Percentiles rank a stretch among this genome's conserved stretches.
These are phyloP conservation scores for Mycetomoellerius zeteki DNA, from an alignment of 1,140 invertebrate genomes.

Conservation along the genomic window DNA sequence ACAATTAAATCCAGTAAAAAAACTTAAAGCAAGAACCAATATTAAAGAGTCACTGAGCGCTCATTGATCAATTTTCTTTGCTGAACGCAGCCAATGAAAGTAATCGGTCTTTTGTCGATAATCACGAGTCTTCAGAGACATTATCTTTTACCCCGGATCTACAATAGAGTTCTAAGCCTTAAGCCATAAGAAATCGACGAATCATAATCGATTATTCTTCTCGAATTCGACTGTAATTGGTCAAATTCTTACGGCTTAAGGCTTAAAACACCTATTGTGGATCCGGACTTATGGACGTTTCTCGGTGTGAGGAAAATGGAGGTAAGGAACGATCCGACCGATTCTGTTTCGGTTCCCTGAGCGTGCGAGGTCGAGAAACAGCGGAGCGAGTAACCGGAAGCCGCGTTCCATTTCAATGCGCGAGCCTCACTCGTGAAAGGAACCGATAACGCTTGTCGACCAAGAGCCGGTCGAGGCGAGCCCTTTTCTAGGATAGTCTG, in stretches of 20 bases:
- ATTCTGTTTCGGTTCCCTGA: slow-evolving; percentile 64
- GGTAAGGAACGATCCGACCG: slow-evolving; percentile 24
- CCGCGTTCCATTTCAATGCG: slow-evolving; percentile 73
- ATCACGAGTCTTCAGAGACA: slow-evolving; percentile 1
- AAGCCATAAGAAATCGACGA: too few species aligned
- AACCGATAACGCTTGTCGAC: slow-evolving; percentile 72
- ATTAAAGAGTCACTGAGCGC: too few species aligned
- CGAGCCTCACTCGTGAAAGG: slow-evolving; percentile 75
- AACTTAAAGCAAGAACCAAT: too few species aligned
- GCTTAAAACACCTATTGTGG: too few species aligned
- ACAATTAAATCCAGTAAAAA: too few species aligned
- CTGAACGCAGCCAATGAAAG: not conserved
- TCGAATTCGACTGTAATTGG: too few species aligned
- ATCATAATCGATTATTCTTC: too few species aligned
- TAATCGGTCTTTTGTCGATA: slow-evolving; percentile 27
- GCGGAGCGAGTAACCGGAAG: slow-evolving; percentile 72
- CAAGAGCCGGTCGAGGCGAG: slow-evolving; percentile 26
- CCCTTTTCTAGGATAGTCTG: slow-evolving; percentile 57
- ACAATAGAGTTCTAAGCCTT: too few species aligned
- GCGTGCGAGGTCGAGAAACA: slow-evolving; percentile 60
- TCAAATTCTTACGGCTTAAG: too few species aligned
- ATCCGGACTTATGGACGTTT: slow-evolving; percentile 18
- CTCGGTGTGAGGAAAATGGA: slow-evolving; percentile 41
- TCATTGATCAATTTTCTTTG: too few species aligned
- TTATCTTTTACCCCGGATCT: too few species aligned